Percentiles rank a stretch among this genome's conserved stretches.
Evolutionary conservation across 2,113 vertebrate genomes (phyloP).

Genomic region (Megatriorchis doriae): DNA sequence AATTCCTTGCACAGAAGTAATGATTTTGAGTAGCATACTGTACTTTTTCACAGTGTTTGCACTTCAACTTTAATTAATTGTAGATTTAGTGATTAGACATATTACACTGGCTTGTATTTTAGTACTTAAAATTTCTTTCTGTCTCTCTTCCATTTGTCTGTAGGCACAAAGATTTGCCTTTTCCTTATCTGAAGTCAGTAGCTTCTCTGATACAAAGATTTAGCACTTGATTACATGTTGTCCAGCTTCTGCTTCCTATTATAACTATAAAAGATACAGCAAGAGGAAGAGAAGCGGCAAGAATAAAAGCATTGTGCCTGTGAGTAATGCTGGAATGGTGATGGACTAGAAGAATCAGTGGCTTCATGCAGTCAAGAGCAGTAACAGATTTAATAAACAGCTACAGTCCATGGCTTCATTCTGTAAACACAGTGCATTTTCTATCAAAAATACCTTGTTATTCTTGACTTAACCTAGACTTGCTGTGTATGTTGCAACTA

Average conservation of each 20-base stretch:
- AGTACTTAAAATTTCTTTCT: background rate
- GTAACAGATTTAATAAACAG: background rate
- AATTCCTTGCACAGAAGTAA: background rate
- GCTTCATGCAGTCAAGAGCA: background rate
- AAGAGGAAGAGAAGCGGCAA: fast-evolving
- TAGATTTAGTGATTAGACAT: background rate
- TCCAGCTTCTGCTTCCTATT: background rate
- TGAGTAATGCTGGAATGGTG: background rate
- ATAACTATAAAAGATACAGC: background rate
- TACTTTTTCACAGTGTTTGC: background rate
- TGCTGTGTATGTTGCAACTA: background rate
- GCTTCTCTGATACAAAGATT: background rate
- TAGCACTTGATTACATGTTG: background rate
- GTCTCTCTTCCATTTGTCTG: background rate
- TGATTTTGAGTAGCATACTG: background rate
- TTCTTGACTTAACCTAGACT: background rate
- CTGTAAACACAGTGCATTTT: background rate
- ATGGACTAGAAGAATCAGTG: background rate
- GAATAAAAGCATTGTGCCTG: background rate
- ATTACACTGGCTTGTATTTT: background rate
- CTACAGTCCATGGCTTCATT: background rate
- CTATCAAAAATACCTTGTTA: background rate
- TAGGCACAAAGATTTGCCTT: background rate
- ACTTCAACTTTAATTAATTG: background rate
- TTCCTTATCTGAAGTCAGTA: background rate